phyloP scores from a whole-genome alignment of 2,797 vertebrate species.

The Ammospiza maritima region DNA sequence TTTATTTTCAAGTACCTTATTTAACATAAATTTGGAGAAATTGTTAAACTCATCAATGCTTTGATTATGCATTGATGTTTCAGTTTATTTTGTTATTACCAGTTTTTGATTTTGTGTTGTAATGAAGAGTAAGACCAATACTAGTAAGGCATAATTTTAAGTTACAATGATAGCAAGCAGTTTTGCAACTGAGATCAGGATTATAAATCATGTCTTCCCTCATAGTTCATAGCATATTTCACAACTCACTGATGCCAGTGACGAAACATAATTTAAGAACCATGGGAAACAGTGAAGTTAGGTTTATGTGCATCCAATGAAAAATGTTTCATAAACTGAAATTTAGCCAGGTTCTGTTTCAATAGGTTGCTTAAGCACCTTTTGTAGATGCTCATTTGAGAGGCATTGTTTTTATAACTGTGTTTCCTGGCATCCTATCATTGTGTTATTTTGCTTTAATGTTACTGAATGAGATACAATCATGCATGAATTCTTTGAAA shows the following conservation, averaged over 20 bases:
- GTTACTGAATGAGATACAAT: constrained; percentile 29
- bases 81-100: background rate
- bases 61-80: background rate
- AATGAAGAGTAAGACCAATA: background rate
- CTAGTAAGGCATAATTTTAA: background rate
- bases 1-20: background rate
- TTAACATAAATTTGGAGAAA: background rate
- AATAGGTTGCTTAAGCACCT: constrained; percentile 1
- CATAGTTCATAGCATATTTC: background rate
- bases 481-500: constrained; percentile 42
- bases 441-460: constrained; percentile 45
- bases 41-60: background rate
- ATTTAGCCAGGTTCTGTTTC: constrained; percentile 36
- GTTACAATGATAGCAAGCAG: background rate
- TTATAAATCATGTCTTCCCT: constrained; percentile 27
- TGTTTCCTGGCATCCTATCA: background rate
- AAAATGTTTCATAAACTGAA: constrained; percentile 56
- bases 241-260: background rate
- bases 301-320: background rate
- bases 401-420: background rate
- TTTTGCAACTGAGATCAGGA: background rate
- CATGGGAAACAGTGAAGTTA: background rate
- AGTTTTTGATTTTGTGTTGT: background rate
- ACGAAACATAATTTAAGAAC: constrained; percentile 35
- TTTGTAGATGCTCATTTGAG: constrained; percentile 4